These are phyloP conservation scores for Apodemia duryi DNA, from an alignment of 2,888 invertebrate genomes.

Conservation along the genomic window DNA sequence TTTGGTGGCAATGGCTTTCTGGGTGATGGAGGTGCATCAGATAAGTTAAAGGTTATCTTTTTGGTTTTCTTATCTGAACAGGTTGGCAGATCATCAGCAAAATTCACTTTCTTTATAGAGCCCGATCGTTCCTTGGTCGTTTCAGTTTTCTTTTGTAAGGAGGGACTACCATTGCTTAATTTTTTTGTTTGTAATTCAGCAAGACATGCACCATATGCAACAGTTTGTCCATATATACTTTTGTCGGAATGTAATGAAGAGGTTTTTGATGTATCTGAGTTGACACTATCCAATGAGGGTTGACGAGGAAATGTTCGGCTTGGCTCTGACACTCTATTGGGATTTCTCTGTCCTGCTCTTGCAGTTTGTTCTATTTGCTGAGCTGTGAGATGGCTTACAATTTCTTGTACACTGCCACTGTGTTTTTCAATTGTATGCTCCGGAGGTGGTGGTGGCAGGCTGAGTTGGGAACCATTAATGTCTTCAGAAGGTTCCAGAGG, in stretches of 20 bases:
- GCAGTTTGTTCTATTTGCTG: constrained; percentile 59
- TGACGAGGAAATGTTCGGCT: constrained; percentile 73
- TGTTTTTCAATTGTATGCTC: constrained; percentile 65
- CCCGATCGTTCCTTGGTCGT: constrained; percentile 36
- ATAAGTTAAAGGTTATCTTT: constrained; percentile 82
- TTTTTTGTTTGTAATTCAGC: constrained; percentile 79
- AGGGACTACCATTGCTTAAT: constrained; percentile 56
- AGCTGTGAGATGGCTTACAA: constrained; percentile 60
- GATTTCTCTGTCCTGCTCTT: constrained; percentile 57
- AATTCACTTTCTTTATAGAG: constrained; percentile 78
- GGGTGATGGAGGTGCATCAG: constrained; percentile 78
- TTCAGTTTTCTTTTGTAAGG: constrained; percentile 61
- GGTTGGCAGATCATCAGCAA: constrained; percentile 78
- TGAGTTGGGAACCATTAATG: constrained; percentile 85
- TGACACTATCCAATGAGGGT: constrained; percentile 76
- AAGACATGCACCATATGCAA: constrained; percentile 73
- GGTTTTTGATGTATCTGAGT: constrained; percentile 70
- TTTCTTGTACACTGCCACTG: constrained; percentile 61
- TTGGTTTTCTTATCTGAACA: constrained; percentile 78
- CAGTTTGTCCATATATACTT: constrained; percentile 54
- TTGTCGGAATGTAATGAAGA: constrained; percentile 65
- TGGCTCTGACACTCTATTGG: constrained; percentile 55
- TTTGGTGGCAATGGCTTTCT: constrained; percentile 87
- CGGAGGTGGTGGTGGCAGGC: constrained; percentile 87
- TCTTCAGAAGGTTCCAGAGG: constrained; percentile 72